phyloP scores from a whole-genome alignment of 2,888 invertebrate genomes.

The Cylloceria caligata region DNA sequence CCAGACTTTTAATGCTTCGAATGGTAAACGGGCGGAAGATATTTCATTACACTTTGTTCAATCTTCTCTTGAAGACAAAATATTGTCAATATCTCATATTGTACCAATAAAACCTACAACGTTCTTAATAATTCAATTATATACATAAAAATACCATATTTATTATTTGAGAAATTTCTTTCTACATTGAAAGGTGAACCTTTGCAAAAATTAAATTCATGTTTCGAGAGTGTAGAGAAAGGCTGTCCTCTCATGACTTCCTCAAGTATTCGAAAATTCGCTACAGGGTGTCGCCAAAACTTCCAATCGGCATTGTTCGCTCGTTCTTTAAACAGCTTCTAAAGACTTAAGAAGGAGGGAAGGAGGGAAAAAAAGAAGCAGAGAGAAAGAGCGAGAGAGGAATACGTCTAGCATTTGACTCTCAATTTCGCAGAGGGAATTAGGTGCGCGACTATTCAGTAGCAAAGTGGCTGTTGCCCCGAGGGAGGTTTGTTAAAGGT shows the following conservation, averaged over 20 bases:
- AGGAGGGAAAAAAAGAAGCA: not conserved
- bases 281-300: slow-evolving; percentile 10
- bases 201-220: slow-evolving; percentile 20
- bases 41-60: too few relatives aligned
- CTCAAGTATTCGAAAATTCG: slow-evolving; percentile 19
- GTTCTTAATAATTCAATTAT: not conserved
- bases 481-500: not conserved
- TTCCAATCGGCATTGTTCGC: slow-evolving; percentile 53
- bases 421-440: slow-evolving; percentile 55
- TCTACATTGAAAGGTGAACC: not conserved
- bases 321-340: slow-evolving; percentile 33
- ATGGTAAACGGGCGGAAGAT: too few relatives aligned
- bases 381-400: not conserved
- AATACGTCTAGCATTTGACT: slow-evolving; percentile 9
- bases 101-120: too few relatives aligned
- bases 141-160: not conserved
- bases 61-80: too few relatives aligned
- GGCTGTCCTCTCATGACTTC: not conserved
- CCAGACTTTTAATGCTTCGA: too few relatives aligned
- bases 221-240: not conserved
- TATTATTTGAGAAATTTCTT: not conserved
- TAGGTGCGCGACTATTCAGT: slow-evolving; percentile 56
- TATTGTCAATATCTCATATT: too few relatives aligned
- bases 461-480: slow-evolving; percentile 38
- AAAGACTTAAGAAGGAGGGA: slow-evolving; percentile 42